Evolutionary conservation across 2,888 invertebrate genomes (phyloP).

Genomic region (Tenthredo livida): DNA sequence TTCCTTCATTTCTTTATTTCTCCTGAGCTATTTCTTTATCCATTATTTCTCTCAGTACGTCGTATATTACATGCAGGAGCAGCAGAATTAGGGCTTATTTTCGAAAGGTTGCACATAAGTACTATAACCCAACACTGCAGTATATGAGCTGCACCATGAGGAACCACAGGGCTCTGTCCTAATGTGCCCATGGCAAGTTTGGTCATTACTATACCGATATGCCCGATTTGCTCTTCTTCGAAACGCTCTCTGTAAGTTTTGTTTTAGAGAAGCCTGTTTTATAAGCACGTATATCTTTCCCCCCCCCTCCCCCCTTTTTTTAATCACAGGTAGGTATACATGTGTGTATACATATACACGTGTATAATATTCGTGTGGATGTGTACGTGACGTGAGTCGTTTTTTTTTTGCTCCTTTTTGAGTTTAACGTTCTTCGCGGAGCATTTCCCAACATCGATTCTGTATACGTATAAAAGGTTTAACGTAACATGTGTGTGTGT

Average conservation of each 20-base stretch:
- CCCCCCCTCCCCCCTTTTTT: background rate
- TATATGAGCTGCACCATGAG: too few species aligned
- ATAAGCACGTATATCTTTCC: background rate
- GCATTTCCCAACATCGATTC: background rate
- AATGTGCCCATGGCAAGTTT: background rate
- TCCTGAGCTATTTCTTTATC: background rate
- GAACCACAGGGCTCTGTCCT: background rate
- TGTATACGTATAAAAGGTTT: too few species aligned
- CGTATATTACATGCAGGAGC: background rate
- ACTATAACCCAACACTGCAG: background rate
- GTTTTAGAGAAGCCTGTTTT: slow-evolving; percentile 3
- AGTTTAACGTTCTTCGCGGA: background rate
- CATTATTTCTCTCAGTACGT: slow-evolving; percentile 23
- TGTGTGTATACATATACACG: background rate
- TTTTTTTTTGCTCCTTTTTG: background rate
- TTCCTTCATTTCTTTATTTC: too few species aligned
- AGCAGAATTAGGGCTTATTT: background rate
- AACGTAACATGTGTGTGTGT: too few species aligned
- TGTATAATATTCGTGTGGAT: background rate
- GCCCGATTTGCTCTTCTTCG: slow-evolving; percentile 15
- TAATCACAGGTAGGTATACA: background rate
- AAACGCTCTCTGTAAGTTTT: background rate
- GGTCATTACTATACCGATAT: slow-evolving; percentile 14
- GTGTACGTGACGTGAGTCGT: background rate
- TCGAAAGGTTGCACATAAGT: background rate